A percentile compares a stretch with the other conserved stretches of the same genome.
Conservation (phyloP, 2,797 vertebrate species). For the Onychomys arenicola region DNA sequence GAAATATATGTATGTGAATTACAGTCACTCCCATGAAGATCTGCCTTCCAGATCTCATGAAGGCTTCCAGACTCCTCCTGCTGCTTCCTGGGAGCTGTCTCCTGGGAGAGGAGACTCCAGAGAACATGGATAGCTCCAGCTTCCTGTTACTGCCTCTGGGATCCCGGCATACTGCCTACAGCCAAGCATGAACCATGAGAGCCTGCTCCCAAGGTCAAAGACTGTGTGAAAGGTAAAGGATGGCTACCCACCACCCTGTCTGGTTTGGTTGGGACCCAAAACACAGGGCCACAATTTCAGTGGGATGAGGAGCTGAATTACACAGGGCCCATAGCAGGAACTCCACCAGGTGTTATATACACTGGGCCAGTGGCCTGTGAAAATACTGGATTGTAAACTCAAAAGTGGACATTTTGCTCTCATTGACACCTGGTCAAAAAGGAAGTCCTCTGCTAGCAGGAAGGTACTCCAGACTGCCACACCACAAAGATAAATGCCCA, state of each 20-base stretch:
- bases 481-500: not conserved
- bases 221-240: not conserved
- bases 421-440: not conserved
- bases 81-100: not conserved
- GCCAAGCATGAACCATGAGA: not conserved
- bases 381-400: not conserved
- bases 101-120: not conserved
- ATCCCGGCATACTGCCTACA: not conserved
- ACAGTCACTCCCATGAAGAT: not conserved
- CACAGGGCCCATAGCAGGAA: not conserved
- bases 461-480: not conserved
- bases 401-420: not conserved
- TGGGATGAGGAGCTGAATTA: not conserved
- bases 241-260: not conserved
- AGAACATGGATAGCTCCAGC: not conserved
- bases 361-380: not conserved
- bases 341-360: not conserved
- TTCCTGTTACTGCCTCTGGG: not conserved
- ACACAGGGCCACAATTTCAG: not conserved
- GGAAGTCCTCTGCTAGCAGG: not conserved
- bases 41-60: too few species aligned
- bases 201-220: not conserved
- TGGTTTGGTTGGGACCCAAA: not conserved
- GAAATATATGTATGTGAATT: not conserved
- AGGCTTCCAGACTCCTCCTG: not conserved